Base-by-base conservation (phyloP, 2,888 invertebrate genomes). In the Clanis bilineata region DNA sequence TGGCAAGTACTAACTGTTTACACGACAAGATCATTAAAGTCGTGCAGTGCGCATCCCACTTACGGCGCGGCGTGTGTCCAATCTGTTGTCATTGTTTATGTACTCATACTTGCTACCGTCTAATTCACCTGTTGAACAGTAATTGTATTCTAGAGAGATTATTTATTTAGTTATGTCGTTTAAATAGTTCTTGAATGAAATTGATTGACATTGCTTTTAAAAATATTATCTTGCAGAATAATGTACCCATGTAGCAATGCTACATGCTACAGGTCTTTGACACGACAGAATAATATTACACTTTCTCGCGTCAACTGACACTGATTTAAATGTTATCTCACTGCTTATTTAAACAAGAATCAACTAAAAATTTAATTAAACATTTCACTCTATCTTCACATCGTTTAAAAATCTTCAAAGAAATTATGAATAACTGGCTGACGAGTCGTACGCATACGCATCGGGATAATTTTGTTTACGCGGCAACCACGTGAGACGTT, bases 401-500 rank as follows among this genome's bases (percentile, higher is more conserved):
- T 18, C 18, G 18, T 7, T 41, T 32, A 18, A 28, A 10, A 32
- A 28, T 28, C 18, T 28, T 51, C 32, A 51, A 51, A 51, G 28
- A 32, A 51, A 3, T 51, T 12, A 28, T 51, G 51, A 51, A 51
- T 32, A 51, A 10, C 28, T 18, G 10, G 15, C 4, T 51, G 51
- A 51, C 32, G 51, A 18, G 18, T 51, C 18, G 51, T 28, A 32
- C 32, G 51, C 51, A n/a, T n/a, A 44, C 55, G 56, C 23, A 56
- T 45, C 63, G 63, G 61, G 65, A 68, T 70, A 64, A 69, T 67
- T 64, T 62, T 73, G 76, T 79, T 77, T 76, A 74, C 71, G 60
- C 66, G 67, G 45, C 62, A 62, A 68, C 62, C 73, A 73, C 71
- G 72, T 74, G 71, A 65, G 66, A 66, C 62, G 58, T 59, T 56